Evolutionary conservation across 2,888 invertebrate genomes (phyloP), one percentile per base, ranked within the genome.

Genomic region (Lasioglossum marginatum): DNA sequence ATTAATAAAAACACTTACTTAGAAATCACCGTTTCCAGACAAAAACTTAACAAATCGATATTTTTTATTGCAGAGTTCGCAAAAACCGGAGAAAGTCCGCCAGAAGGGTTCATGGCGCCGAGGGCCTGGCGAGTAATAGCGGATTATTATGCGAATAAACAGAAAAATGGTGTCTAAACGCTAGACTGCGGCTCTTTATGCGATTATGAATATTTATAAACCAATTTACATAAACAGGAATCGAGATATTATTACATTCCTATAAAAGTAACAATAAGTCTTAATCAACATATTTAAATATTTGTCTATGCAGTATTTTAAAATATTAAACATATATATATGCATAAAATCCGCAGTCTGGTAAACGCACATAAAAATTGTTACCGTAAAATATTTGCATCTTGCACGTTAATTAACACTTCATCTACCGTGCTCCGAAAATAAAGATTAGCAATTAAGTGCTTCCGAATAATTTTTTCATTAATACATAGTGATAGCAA

Each of bases 21-120:
- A 34, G 27, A 2, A 60, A 12, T 27, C 5, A 23, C 14, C 3
- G 1, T 60, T 12, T 27, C 27, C 14, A 60, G 27, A 63, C 27
- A 31, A 31, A 68, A 68, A 68, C 37, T 70, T 40, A 70, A 70
- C 70, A 40, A n/a, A 40, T 37, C 40, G 2, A 5, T 14, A 40
- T 70, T n/a, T 70, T 63, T 57, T 27, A 34, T 93, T 92, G 45
- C 91, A 96, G 96, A 96, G 89, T 95, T 97, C 63, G 99, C 99
- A 0, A 96, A 97, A 93, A 96, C 97, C n/a, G 99, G 99, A 0
- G 97, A 97, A 91, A 96, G 96, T 90, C 99, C 99, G 1, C 99
- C 99, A 0, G 97, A 98, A 92, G 99, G 99, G 2, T 99, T 99
- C 95, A 99, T 99, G 99, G 98, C 98, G 23, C 97, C 98, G 0